These are phyloP conservation scores for Gobio gobio DNA, from an alignment of 2,113 vertebrate species.

Conservation along the genomic window DNA sequence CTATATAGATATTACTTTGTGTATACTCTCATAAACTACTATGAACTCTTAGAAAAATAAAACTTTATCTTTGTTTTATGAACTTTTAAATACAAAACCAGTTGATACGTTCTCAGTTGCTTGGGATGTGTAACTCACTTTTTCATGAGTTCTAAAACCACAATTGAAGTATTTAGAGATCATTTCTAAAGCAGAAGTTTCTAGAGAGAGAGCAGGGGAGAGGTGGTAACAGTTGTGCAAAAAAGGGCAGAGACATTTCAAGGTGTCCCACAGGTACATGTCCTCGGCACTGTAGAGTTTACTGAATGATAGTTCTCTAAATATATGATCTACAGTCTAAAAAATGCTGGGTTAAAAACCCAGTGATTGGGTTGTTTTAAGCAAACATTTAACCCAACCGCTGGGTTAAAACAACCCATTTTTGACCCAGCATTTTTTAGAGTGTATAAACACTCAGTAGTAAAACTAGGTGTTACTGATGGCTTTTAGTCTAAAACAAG, in stretches of 20 bases:
- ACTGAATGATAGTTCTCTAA: not conserved
- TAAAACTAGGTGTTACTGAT: slow-evolving; percentile 32
- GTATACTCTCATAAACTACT: slow-evolving; percentile 65
- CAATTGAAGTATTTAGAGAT: not conserved
- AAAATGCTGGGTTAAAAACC: no score
- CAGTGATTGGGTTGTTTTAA: no score
- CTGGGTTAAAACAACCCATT: no score
- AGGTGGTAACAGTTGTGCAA: slow-evolving; percentile 27
- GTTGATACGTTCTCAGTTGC: slow-evolving; percentile 40
- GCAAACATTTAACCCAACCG: no score
- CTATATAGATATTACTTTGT: slow-evolving; percentile 39
- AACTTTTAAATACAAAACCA: slow-evolving; percentile 68
- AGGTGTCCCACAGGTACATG: slow-evolving; percentile 18
- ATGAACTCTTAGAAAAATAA: slow-evolving; percentile 80
- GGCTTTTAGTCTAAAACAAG: not conserved
- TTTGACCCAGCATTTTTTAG: no score
- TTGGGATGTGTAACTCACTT: not conserved
- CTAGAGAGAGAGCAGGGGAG: not conserved
- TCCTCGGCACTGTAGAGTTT: not conserved
- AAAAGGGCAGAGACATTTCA: slow-evolving; percentile 20
- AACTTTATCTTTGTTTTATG: slow-evolving; percentile 71
- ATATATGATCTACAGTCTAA: no score
- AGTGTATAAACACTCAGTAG: not conserved
- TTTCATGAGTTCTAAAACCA: slow-evolving; percentile 23
- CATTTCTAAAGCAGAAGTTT: not conserved